These are phyloP conservation scores for Pharmacophagus antenor DNA, from an alignment of 2,888 invertebrate genomes.

Conservation along the genomic window DNA sequence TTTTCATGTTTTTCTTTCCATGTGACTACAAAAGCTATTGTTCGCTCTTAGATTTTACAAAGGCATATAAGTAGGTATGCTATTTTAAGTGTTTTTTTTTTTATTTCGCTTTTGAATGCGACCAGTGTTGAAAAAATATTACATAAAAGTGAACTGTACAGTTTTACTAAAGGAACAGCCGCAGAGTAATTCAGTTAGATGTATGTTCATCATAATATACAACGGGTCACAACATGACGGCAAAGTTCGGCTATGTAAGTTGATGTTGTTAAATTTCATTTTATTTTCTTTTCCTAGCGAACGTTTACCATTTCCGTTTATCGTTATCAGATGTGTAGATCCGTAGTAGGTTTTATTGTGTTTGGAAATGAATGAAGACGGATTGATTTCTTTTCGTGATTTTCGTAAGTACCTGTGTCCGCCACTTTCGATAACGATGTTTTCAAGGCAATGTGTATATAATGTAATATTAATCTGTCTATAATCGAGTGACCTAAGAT, in stretches of 20 bases:
- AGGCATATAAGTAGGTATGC: constrained; percentile 65
- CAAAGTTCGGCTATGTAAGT: constrained; percentile 82
- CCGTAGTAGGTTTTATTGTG: constrained; percentile 31
- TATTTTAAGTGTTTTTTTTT: constrained; percentile 68
- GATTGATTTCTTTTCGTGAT: constrained; percentile 29
- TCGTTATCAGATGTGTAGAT: constrained; percentile 34
- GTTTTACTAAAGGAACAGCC: constrained; percentile 71
- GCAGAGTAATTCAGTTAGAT: constrained; percentile 78
- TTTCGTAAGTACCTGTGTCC: constrained; percentile 9
- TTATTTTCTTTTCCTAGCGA: constrained; percentile 18
- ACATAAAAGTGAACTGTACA: constrained; percentile 76
- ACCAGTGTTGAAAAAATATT: constrained; percentile 72
- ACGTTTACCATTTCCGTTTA: constrained; percentile 33
- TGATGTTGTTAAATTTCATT: constrained; percentile 22
- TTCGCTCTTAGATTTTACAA: constrained; percentile 57
- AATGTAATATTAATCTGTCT: constrained; percentile 3
- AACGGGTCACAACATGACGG: constrained; percentile 82
- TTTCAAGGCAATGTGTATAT: constrained; percentile 23
- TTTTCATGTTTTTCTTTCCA: constrained; percentile 59
- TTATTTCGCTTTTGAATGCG: constrained; percentile 56
- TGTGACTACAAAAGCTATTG: constrained; percentile 77
- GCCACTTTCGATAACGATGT: constrained; percentile 29
- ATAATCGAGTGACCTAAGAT: constrained; percentile 27
- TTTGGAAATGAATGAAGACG: constrained; percentile 33
- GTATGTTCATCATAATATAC: constrained; percentile 78